Conservation (phyloP, 2,888 invertebrate genomes). For the Eurytoma adleriae region DNA sequence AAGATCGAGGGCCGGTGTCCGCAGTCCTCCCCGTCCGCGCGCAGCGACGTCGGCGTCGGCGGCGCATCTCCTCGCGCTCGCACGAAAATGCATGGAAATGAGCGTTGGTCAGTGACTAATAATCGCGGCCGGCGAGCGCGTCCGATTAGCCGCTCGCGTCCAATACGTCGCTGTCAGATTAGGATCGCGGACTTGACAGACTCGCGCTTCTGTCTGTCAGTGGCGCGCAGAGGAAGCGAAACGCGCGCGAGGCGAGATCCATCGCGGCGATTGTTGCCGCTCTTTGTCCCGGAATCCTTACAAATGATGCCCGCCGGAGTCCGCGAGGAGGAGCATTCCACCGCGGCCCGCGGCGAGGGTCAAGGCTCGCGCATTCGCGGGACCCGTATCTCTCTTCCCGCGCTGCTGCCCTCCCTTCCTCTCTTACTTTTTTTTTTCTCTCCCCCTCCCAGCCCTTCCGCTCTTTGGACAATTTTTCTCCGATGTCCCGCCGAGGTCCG, state of each 20-base stretch:
- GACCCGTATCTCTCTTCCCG: background rate
- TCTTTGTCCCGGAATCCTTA: conserved; percentile 73
- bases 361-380: conserved; percentile 43
- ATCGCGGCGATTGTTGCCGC: conserved; percentile 65
- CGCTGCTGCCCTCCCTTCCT: background rate
- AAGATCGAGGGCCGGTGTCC: conserved; percentile 47
- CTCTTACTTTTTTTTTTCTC: background rate
- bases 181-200: conserved; percentile 74
- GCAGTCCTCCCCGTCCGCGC: background rate
- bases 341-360: conserved; percentile 53
- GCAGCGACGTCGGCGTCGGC: conserved; percentile 33
- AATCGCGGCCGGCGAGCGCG: conserved; percentile 63
- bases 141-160: conserved; percentile 63
- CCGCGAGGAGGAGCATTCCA: conserved; percentile 62
- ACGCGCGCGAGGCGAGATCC: conserved; percentile 66
- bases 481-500: too few relatives aligned
- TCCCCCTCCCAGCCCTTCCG: background rate
- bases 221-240: conserved; percentile 54
- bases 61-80: background rate
- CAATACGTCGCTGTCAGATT: conserved; percentile 75
- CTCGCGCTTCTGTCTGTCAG: conserved; percentile 75
- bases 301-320: conserved; percentile 69
- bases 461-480: too few relatives aligned
- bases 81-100: conserved; percentile 68
- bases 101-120: conserved; percentile 66